Evolutionary conservation across 2,113 vertebrate species (phyloP).

Genomic region (Ptilorrhoa leucosticta): DNA sequence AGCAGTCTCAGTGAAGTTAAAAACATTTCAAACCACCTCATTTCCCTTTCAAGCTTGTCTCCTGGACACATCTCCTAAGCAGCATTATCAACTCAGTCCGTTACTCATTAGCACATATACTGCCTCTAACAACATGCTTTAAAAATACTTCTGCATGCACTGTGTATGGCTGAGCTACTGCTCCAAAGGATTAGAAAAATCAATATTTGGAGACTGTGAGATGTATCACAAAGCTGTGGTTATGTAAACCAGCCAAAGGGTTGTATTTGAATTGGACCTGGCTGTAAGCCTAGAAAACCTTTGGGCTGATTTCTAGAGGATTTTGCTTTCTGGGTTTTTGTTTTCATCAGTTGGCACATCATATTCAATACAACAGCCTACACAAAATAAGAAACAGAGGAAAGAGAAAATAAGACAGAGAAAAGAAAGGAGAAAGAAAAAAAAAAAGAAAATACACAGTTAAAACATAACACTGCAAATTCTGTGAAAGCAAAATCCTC

Average conservation of each 20-base stretch:
- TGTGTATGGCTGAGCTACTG: not conserved
- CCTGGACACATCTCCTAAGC: slow-evolving; percentile 22
- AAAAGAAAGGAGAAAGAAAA: not conserved
- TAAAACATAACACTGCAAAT: not conserved
- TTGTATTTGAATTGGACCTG: not conserved
- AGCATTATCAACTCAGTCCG: slow-evolving; percentile 25
- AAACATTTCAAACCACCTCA: not conserved
- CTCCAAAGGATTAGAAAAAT: slow-evolving; percentile 50
- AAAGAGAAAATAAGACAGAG: not conserved
- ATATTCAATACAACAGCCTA: not conserved
- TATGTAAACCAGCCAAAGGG: slow-evolving; percentile 33
- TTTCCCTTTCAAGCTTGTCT: slow-evolving; percentile 17
- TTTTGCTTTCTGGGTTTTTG: slow-evolving; percentile 15
- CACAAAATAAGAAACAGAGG: not conserved
- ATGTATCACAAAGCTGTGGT: slow-evolving; percentile 24
- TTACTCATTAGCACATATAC: slow-evolving; percentile 25
- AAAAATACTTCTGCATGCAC: not conserved
- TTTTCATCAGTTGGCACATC: slow-evolving; percentile 2
- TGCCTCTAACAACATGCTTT: not conserved
- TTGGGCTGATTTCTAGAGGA: not conserved
- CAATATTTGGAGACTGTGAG: slow-evolving; percentile 42
- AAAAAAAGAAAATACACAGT: not conserved
- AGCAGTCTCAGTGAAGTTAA: not conserved
- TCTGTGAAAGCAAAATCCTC: not conserved
- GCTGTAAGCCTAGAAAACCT: slow-evolving; percentile 41